A percentile compares a stretch with the other conserved stretches of the same genome.
phyloP scores from a whole-genome alignment of 2,888 invertebrate genomes.

The Osmoderma eremita region DNA sequence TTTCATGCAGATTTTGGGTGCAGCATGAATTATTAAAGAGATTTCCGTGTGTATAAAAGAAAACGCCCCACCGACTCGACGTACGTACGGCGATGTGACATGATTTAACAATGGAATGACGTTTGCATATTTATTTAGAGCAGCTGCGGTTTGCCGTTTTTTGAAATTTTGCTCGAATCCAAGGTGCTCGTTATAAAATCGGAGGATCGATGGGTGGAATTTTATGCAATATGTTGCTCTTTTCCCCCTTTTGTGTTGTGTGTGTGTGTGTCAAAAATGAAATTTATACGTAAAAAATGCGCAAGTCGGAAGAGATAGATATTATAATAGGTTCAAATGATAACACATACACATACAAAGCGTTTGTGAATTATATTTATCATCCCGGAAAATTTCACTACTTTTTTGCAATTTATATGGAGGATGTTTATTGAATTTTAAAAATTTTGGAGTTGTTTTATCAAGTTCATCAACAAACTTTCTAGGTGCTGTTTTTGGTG shows the following conservation, averaged over 20 bases:
- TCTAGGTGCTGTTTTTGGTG: no score
- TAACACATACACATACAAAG: no score
- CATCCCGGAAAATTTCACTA: no score
- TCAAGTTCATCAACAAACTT: no score
- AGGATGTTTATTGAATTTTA: no score
- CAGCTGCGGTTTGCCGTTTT: slow-evolving; percentile 22
- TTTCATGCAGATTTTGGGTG: slow-evolving; percentile 40
- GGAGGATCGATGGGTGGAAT: slow-evolving; percentile 5
- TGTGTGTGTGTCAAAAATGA: no score
- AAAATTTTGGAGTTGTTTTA: no score
- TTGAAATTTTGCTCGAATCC: slow-evolving; percentile 13
- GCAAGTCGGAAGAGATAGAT: no score
- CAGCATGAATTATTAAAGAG: slow-evolving; percentile 38
- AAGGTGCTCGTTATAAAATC: slow-evolving; percentile 11
- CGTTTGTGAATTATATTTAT: no score
- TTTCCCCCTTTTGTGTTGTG: neutral
- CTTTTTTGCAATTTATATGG: no score
- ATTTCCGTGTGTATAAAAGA: slow-evolving; percentile 30
- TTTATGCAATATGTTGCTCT: slow-evolving; percentile 5
- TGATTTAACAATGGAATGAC: slow-evolving; percentile 36
- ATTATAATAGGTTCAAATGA: no score
- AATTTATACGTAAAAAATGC: no score
- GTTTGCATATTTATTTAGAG: slow-evolving; percentile 36
- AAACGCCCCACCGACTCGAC: slow-evolving; percentile 16
- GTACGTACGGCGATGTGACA: slow-evolving; percentile 35